Conservation (phyloP, 2,113 vertebrate genomes). For the Ptilonorhynchus violaceus region DNA sequence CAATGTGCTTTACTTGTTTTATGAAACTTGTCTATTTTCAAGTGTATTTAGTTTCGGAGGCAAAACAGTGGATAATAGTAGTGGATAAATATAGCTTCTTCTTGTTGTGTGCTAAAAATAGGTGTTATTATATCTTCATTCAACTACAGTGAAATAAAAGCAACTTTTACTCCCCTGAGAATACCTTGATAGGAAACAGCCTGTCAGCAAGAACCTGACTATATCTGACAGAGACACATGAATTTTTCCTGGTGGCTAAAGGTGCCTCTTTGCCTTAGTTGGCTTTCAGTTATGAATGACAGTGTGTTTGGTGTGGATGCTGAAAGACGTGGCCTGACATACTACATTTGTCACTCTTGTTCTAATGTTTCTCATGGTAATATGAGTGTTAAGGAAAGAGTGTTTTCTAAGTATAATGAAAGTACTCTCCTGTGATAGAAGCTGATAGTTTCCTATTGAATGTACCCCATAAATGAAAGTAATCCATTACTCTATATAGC, state of each 20-base stretch:
- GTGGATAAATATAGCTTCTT: neutral
- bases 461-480: neutral
- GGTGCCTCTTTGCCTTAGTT: neutral
- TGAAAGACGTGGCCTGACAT: neutral
- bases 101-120: neutral
- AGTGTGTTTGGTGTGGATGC: neutral
- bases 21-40: neutral
- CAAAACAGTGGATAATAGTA: neutral
- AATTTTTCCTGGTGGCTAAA: neutral
- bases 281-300: neutral
- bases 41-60: neutral
- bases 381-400: neutral
- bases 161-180: neutral
- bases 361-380: neutral
- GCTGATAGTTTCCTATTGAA: neutral
- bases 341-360: neutral
- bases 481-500: neutral
- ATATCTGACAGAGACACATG: fast-evolving
- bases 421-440: neutral
- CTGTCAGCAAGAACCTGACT: neutral
- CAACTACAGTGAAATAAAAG: neutral
- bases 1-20: neutral
- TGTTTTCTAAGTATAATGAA: neutral
- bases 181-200: neutral
- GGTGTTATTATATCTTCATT: neutral